phyloP scores from a whole-genome alignment of 2,888 invertebrate species.

The Nymphalis c-album region DNA sequence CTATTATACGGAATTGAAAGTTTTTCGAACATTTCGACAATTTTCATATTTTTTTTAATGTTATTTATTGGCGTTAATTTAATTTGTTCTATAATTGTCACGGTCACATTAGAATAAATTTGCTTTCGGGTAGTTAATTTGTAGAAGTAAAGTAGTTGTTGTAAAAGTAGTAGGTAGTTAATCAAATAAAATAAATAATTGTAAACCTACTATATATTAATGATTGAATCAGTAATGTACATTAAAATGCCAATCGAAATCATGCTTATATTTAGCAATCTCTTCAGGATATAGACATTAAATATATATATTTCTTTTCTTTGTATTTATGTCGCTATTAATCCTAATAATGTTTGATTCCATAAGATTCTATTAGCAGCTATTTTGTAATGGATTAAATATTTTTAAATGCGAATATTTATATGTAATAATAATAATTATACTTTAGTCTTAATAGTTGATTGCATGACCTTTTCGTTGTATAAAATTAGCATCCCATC shows the following conservation, averaged over 20 bases:
- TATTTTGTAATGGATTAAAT: not conserved
- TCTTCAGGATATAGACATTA: too few relatives aligned
- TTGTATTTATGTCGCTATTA: too few relatives aligned
- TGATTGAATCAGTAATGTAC: too few relatives aligned
- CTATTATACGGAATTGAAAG: too few relatives aligned
- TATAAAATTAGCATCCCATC: slow-evolving; percentile 24
- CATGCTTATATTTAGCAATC: too few relatives aligned
- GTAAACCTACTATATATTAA: not conserved
- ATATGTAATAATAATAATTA: not conserved
- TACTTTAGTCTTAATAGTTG: not conserved
- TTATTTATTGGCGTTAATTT: not conserved
- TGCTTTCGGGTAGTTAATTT: not conserved
- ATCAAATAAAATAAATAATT: not conserved
- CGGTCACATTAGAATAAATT: not conserved
- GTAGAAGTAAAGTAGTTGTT: not conserved
- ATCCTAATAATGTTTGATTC: too few relatives aligned
- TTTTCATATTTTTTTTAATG: too few relatives aligned
- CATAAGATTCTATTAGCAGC: too few relatives aligned
- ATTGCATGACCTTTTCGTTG: slow-evolving; percentile 20
- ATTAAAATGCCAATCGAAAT: too few relatives aligned
- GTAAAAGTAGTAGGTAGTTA: not conserved
- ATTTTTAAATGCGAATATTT: too few relatives aligned
- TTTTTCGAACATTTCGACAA: too few relatives aligned
- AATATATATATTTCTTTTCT: too few relatives aligned
- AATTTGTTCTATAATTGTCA: not conserved